Evolutionary conservation across 2,888 invertebrate species (phyloP).

Genomic region (Globia sparganii): DNA sequence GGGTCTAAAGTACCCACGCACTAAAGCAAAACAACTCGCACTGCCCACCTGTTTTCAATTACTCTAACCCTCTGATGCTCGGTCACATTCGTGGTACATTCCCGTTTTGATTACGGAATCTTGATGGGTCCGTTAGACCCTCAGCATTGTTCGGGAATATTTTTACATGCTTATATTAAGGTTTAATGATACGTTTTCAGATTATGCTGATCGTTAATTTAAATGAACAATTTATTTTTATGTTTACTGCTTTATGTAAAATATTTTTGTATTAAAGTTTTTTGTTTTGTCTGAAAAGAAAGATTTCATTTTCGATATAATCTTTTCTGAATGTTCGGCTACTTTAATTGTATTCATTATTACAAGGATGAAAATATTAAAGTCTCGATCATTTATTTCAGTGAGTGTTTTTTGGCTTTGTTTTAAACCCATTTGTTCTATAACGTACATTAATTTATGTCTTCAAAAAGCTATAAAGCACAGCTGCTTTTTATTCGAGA

Average conservation of each 20-base stretch:
- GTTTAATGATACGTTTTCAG: slow-evolving; percentile 64
- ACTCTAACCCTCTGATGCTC: slow-evolving; percentile 67
- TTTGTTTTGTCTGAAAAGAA: slow-evolving; percentile 22
- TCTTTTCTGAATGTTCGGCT: neutral
- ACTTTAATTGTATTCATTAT: slow-evolving; percentile 13
- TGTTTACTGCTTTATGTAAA: slow-evolving; percentile 58
- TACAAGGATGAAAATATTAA: slow-evolving; percentile 6
- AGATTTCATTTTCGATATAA: neutral
- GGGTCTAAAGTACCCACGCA: slow-evolving; percentile 52
- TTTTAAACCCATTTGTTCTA: slow-evolving; percentile 34
- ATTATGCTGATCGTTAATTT: slow-evolving; percentile 64
- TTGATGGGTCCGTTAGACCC: slow-evolving; percentile 67
- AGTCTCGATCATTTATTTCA: slow-evolving; percentile 24
- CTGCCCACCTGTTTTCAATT: slow-evolving; percentile 68
- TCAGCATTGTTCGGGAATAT: slow-evolving; percentile 69
- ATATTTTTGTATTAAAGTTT: slow-evolving; percentile 50
- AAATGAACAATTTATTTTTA: slow-evolving; percentile 68
- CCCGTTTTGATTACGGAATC: slow-evolving; percentile 74
- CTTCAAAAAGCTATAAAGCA: slow-evolving; percentile 38
- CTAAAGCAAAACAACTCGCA: slow-evolving; percentile 55
- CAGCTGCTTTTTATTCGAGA: slow-evolving; percentile 58
- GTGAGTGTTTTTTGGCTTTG: slow-evolving; percentile 38
- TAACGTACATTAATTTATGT: slow-evolving; percentile 48
- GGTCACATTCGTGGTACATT: slow-evolving; percentile 69
- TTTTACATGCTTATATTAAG: slow-evolving; percentile 69